These are phyloP conservation scores for Drosophila navojoa DNA, from an alignment of 1,140 invertebrate species.

Conservation along the genomic window DNA sequence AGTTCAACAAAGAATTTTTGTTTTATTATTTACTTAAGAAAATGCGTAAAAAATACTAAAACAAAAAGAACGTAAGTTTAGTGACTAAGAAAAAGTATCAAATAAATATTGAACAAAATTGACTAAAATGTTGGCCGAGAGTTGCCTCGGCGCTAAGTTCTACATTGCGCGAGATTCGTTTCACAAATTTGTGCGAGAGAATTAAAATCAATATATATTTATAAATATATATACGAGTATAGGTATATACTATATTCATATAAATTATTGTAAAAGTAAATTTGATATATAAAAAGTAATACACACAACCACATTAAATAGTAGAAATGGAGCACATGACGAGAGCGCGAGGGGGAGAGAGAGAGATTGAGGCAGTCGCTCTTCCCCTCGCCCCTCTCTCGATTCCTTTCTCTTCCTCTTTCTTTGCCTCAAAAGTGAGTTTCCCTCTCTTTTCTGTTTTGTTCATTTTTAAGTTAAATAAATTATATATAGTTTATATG, in stretches of 20 bases:
- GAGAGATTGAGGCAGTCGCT: constrained; percentile 1
- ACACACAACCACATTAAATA: constrained; percentile 82
- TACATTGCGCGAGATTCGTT: constrained; percentile 41
- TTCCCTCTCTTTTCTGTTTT: not conserved
- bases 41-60: constrained; percentile 24
- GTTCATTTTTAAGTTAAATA: constrained; percentile 30
- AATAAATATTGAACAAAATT: constrained; percentile 66
- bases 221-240: constrained; percentile 7
- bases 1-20: constrained; percentile 56
- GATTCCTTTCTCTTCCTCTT: not conserved
- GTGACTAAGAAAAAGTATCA: constrained; percentile 61
- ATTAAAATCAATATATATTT: constrained; percentile 26
- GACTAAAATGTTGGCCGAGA: constrained; percentile 65
- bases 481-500: constrained; percentile 52
- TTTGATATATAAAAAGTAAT: constrained; percentile 65
- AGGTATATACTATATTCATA: constrained; percentile 14
- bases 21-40: constrained; percentile 33
- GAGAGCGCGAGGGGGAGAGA: not conserved
- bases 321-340: constrained; percentile 60
- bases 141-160: constrained; percentile 2
- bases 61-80: constrained; percentile 47
- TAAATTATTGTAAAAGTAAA: constrained; percentile 33
- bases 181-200: constrained; percentile 43
- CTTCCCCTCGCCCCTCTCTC: not conserved
- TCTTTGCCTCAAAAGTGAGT: constrained; percentile 1